Evolutionary conservation across 2,113 vertebrate species (phyloP), one percentile per base, ranked within the genome.

Genomic region (Centropristis striata): DNA sequence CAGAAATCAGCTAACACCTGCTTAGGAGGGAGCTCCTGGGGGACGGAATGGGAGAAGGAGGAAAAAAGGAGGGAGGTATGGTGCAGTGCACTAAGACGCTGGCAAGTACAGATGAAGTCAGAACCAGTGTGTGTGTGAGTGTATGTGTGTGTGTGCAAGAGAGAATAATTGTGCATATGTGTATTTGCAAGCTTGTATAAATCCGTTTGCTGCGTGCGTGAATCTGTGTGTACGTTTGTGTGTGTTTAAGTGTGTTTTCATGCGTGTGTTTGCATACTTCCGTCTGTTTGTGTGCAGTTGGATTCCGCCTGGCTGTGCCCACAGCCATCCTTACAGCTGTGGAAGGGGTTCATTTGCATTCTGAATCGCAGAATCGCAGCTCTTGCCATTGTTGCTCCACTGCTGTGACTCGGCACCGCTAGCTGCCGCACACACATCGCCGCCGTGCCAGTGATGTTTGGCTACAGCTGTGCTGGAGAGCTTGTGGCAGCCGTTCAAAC

Each of bases 1-100:
- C 70, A 91, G 82, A 92, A 92, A 91, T 86, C 83, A 88, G 91
- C 92, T 83, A 93, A 92, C 93, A 94, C 88, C 94, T 94, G 93
- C 91, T 93, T 88, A 94, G 85, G 76, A 84, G 74, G 80, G 36
- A 80, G 64, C 81, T 80, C 86, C 80, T 49, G 71, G 61, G 86
- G 90, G 82, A 84, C 4, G 2, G 46, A 77, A 70, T 42, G 27
- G 49, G 44, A 75, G 65, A 60, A 51, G 61, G 36, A 39, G 66
- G 68, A 37, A 37, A 51, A 69, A 61, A 57, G 20, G 28, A 70
- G 58, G 71, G 67, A 65, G 77, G 66, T 25, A 83, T 74, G 86
- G 79, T 71, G 81, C 73, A 75, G 74, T 86, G 88, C 75, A 81
- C 71, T 76, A 57, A 73, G 70, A 87, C 1, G 36, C 71, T 88